A percentile compares a stretch with the other conserved stretches of the same genome.
Evolutionary conservation across 2,113 vertebrate species (phyloP).

Genomic region (Cebidichthys violaceus): DNA sequence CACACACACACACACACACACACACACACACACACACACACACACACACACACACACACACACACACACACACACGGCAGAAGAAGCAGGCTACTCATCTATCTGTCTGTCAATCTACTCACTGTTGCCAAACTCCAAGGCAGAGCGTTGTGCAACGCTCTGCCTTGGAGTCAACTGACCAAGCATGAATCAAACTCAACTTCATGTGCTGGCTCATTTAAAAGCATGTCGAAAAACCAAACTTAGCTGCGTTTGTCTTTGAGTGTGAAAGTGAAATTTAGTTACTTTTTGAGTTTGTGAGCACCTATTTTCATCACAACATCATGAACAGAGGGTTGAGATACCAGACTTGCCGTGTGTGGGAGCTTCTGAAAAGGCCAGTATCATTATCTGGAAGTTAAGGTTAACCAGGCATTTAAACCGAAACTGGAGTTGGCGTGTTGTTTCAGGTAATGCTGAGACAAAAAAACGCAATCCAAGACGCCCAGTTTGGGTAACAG

Average conservation of each 20-base stretch:
- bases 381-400: background rate
- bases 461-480: constrained; percentile 5
- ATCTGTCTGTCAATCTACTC: constrained; percentile 64
- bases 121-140: constrained; percentile 56
- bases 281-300: constrained; percentile 31
- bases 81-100: constrained; percentile 56
- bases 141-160: constrained; percentile 61
- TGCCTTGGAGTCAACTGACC: constrained; percentile 50
- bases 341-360: background rate
- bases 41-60: background rate
- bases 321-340: constrained; percentile 4
- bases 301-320: constrained; percentile 22
- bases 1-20: background rate
- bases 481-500: background rate
- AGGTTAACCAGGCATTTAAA: background rate
- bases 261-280: constrained; percentile 25
- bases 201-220: constrained; percentile 63
- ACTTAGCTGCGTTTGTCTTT: constrained; percentile 28
- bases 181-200: constrained; percentile 45
- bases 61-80: constrained; percentile 22
- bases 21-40: background rate
- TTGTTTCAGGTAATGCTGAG: background rate
- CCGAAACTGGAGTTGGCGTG: background rate
- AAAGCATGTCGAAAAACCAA: constrained; percentile 61
- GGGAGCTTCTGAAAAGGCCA: background rate